Percentiles rank a stretch among this genome's conserved stretches.
These are phyloP conservation scores for Notothenia rossii DNA, from an alignment of 2,113 vertebrate genomes.

Conservation along the genomic window DNA sequence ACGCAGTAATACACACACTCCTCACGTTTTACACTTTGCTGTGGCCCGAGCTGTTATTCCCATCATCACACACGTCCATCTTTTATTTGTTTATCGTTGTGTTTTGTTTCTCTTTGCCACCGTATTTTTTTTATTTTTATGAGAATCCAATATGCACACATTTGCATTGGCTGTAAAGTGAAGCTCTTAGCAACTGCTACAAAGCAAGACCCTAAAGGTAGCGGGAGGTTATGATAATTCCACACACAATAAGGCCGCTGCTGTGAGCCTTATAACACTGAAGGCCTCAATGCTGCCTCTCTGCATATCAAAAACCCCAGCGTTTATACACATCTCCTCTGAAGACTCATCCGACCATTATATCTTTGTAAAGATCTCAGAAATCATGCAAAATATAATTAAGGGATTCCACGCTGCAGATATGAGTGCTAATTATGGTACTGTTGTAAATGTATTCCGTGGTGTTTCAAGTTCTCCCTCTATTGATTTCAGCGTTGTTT, in stretches of 20 bases:
- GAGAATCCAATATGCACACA: slow-evolving; percentile 88
- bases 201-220: slow-evolving; percentile 74
- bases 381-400: slow-evolving; percentile 66
- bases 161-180: slow-evolving; percentile 96
- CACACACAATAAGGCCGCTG: slow-evolving; percentile 59
- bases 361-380: slow-evolving; percentile 54
- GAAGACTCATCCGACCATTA: slow-evolving; percentile 71
- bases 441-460: slow-evolving; percentile 82
- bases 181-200: slow-evolving; percentile 83
- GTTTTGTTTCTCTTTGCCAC: slow-evolving; percentile 22
- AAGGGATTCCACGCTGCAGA: slow-evolving; percentile 61
- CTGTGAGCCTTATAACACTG: slow-evolving; percentile 30
- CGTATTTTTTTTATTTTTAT: slow-evolving; percentile 77
- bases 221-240: slow-evolving; percentile 69
- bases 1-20: slow-evolving; percentile 35
- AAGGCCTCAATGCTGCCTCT: slow-evolving; percentile 65
- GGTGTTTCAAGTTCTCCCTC: slow-evolving; percentile 92
- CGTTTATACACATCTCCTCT: slow-evolving; percentile 86
- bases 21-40: slow-evolving; percentile 48
- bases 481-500: slow-evolving; percentile 94
- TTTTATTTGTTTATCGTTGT: slow-evolving; percentile 53
- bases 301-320: slow-evolving; percentile 83
- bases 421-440: slow-evolving; percentile 88
- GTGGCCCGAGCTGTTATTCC: slow-evolving; percentile 52
- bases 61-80: slow-evolving; percentile 45